Conservation (phyloP, 2,113 vertebrate genomes). For the Burhinus oedicnemus region DNA sequence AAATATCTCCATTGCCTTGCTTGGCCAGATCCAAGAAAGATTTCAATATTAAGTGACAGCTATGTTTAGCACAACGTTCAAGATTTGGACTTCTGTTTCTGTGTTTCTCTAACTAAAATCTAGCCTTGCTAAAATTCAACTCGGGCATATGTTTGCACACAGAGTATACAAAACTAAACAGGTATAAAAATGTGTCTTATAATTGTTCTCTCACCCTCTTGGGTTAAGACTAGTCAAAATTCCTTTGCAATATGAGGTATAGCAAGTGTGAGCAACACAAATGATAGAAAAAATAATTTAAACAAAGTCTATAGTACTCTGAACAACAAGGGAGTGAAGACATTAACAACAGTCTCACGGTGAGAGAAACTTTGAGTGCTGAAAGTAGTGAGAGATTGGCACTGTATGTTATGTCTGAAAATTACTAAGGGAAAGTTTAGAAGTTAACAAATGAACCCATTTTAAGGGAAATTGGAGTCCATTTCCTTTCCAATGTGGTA, state of each 20-base stretch:
- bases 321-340: not conserved
- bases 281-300: not conserved
- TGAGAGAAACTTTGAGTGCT: not conserved
- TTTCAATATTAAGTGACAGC: not conserved
- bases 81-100: not conserved
- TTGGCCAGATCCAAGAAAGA: not conserved
- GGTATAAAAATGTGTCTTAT: not conserved
- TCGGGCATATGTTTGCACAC: not conserved
- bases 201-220: not conserved
- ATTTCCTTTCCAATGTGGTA: not conserved
- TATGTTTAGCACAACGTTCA: not conserved
- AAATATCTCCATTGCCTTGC: not conserved
- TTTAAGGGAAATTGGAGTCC: not conserved
- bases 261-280: not conserved
- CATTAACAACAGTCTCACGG: not conserved
- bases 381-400: not conserved
- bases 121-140: not conserved
- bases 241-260: not conserved
- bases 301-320: not conserved
- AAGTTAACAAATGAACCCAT: slow-evolving; percentile 45
- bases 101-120: not conserved
- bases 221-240: not conserved
- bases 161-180: not conserved
- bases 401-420: not conserved
- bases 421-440: not conserved